phyloP scores from a whole-genome alignment of 1,140 invertebrate genomes.

The Caenorhabditis remanei region DNA sequence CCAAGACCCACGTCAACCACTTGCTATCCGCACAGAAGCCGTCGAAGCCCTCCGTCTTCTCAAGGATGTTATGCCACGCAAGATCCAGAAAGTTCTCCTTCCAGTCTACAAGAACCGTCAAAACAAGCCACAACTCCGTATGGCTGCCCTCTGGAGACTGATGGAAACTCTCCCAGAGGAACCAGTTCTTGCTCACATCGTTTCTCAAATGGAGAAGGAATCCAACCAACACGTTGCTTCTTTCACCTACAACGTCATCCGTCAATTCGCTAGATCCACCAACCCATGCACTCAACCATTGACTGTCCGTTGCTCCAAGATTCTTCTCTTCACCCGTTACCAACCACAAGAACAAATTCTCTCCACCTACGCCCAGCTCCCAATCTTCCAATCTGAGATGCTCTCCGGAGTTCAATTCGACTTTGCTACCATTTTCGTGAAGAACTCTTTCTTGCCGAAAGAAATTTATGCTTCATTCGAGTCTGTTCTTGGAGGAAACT shows the following conservation, averaged over 20 bases:
- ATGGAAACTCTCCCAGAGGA: conserved; percentile 67
- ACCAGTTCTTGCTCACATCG: conserved; percentile 66
- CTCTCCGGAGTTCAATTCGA: conserved; percentile 62
- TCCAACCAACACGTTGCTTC: conserved; percentile 73
- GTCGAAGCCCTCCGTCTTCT: conserved; percentile 75
- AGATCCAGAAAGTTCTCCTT: conserved; percentile 70
- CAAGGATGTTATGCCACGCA: conserved; percentile 65
- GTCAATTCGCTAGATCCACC: conserved; percentile 49
- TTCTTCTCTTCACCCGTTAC: conserved; percentile 46
- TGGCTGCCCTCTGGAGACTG: conserved; percentile 71
- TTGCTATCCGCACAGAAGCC: conserved; percentile 71
- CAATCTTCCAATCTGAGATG: conserved; percentile 54
- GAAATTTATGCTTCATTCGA: conserved; percentile 63
- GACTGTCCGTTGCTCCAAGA: conserved; percentile 30
- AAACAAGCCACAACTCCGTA: conserved; percentile 72
- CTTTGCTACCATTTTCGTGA: conserved; percentile 63
- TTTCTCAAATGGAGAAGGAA: conserved; percentile 69
- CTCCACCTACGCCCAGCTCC: conserved; percentile 52
- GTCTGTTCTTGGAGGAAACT: conserved; percentile 66
- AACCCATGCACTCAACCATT: conserved; percentile 39
- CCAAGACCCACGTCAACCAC: conserved; percentile 66
- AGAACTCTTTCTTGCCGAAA: conserved; percentile 68
- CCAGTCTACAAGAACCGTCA: conserved; percentile 70
- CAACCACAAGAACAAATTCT: conserved; percentile 38
- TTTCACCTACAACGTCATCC: conserved; percentile 67